Conservation (phyloP, 2,797 vertebrate species). For the Paedocypris micromegethes region DNA sequence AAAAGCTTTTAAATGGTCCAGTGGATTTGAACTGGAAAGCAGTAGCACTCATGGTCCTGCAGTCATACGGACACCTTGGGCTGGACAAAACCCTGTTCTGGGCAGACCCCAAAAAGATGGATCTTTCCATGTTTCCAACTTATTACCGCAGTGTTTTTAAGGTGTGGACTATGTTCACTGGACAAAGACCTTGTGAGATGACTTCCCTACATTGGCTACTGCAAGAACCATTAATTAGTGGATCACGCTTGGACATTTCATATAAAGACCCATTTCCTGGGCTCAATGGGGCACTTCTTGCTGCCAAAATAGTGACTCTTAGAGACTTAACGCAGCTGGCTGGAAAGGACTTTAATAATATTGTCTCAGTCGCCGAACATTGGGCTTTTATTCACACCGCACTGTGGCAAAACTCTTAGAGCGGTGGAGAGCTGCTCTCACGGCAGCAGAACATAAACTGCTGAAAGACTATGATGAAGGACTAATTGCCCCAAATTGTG, state of each 20-base stretch:
- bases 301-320: not conserved
- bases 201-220: not conserved
- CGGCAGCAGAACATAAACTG: not conserved
- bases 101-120: not conserved
- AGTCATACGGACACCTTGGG: no score
- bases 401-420: not conserved
- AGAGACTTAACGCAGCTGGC: not conserved
- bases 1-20: no score
- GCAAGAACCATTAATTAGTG: not conserved
- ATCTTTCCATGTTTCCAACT: not conserved
- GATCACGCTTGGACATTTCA: not conserved
- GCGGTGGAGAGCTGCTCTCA: not conserved
- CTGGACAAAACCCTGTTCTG: not conserved
- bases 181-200: not conserved
- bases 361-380: not conserved
- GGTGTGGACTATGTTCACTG: not conserved
- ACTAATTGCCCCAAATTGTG: no score
- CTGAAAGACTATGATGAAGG: not conserved
- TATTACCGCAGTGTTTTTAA: not conserved
- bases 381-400: not conserved
- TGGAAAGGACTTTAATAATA: not conserved
- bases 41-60: no score
- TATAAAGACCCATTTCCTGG: not conserved
- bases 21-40: no score
- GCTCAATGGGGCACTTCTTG: not conserved